phyloP scores from a whole-genome alignment of 2,888 invertebrate species.

The Quadriops clusia region DNA sequence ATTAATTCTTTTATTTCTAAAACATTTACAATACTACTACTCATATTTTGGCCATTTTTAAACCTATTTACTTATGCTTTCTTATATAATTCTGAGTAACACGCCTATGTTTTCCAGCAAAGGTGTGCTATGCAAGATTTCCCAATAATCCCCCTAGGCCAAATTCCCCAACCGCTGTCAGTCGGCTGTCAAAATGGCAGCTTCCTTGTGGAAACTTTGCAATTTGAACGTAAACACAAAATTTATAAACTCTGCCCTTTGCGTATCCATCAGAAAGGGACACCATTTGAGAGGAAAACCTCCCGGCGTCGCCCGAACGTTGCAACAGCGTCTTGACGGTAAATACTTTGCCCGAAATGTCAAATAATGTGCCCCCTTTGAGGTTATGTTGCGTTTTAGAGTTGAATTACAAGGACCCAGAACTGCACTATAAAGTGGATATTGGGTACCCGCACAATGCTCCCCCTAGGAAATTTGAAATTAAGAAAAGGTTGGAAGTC shows the following conservation, averaged over 20 bases:
- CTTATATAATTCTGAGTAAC: too few species aligned
- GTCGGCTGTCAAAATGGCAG: slow-evolving; percentile 12
- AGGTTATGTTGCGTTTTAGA: slow-evolving; percentile 27
- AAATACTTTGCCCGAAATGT: slow-evolving; percentile 4
- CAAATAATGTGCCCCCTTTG: neutral
- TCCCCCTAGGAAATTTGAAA: slow-evolving; percentile 28
- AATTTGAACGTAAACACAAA: slow-evolving; percentile 17
- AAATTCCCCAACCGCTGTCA: too few species aligned
- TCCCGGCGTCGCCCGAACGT: slow-evolving; percentile 52
- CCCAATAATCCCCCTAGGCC: too few species aligned
- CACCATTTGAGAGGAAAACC: slow-evolving; percentile 60
- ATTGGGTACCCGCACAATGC: slow-evolving; percentile 57
- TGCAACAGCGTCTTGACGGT: slow-evolving; percentile 60
- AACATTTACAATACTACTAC: too few species aligned
- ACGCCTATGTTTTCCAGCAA: too few species aligned
- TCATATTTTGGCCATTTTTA: too few species aligned
- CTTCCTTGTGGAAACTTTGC: slow-evolving; percentile 9
- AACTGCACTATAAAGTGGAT: slow-evolving; percentile 45
- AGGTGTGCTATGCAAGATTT: too few species aligned
- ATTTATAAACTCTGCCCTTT: slow-evolving; percentile 15
- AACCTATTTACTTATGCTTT: too few species aligned
- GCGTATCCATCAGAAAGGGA: slow-evolving; percentile 31
- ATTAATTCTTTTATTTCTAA: too few species aligned
- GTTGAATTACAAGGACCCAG: slow-evolving; percentile 42
- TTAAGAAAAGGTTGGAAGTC: slow-evolving; percentile 43